phyloP scores from a whole-genome alignment of 2,113 vertebrate genomes.

The Circaetus gallicus region DNA sequence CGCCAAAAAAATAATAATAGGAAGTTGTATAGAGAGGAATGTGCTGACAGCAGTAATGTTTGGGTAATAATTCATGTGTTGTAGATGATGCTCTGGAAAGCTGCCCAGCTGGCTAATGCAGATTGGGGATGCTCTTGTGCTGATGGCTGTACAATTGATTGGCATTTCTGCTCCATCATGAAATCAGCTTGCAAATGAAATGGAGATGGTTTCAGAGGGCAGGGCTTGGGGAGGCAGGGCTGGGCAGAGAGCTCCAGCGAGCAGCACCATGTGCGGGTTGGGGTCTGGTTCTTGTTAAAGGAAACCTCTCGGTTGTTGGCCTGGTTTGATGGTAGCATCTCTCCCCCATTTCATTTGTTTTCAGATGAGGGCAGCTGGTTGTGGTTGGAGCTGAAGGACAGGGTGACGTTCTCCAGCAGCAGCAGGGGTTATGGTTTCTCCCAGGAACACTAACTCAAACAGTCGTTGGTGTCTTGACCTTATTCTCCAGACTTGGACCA shows the following conservation, averaged over 20 bases:
- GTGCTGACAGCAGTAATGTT: conserved; percentile 72
- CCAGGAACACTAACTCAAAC: accelerated
- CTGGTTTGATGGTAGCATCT: background rate
- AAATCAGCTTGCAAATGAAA: background rate
- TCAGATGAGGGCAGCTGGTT: background rate
- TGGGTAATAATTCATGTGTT: conserved; percentile 66
- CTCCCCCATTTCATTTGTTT: accelerated
- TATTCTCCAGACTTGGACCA: background rate
- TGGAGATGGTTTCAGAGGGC: background rate
- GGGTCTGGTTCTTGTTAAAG: background rate
- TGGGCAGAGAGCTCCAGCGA: background rate
- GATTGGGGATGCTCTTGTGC: conserved; percentile 40
- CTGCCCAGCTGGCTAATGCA: conserved; percentile 64
- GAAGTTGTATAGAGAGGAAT: conserved; percentile 66
- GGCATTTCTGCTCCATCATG: conserved; percentile 52
- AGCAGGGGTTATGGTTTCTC: background rate
- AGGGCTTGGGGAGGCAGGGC: background rate
- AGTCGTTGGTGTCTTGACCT: background rate
- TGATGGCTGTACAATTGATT: conserved; percentile 9
- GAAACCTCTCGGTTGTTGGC: background rate
- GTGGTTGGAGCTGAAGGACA: background rate
- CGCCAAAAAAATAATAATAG: conserved; percentile 68
- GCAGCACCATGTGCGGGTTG: accelerated
- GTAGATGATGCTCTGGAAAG: conserved; percentile 63
- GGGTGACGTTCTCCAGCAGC: background rate